Base-by-base conservation (phyloP, 2,888 invertebrate species). In the Mellilla xanthometata region DNA sequence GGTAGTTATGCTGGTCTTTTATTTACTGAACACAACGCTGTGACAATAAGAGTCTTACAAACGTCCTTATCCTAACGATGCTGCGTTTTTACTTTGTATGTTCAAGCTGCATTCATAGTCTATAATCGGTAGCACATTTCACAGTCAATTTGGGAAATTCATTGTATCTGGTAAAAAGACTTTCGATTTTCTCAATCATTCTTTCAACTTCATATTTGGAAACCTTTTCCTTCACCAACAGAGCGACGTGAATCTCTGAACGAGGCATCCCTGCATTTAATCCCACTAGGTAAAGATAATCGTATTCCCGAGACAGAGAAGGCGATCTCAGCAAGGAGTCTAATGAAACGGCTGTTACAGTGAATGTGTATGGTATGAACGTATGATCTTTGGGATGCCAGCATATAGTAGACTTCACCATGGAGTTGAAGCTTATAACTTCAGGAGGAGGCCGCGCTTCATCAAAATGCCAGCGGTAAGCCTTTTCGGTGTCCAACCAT, bases 321-420 rank as follows among this genome's bases (percentile, higher is more conserved):
- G 36, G 19, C n/a, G 24, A 24, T 24, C 24, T 24, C 24, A 24
- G 8, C n/a, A 24, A 7, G 3, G 24, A 24, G 2, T 28, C 28
- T 22, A 15, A 27, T 12, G 19, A 8, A n/a, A 36, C 19, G 4
- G 10, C 11, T 11, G 36, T 22, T 2, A 27, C 28, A 27, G 28
- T 22, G n/a, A 36, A 36, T n/a, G 36, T 22, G 7, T 36, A 36
- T 12, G 36, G 15, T 6, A 27, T 28, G 12, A 36, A 19, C 9
- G n/a, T 22, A 15, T 27, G 19, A 6, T 15, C 28, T 1, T 28
- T 1, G 3, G 36, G 28, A 8, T 36, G 3, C 36, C 36, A 36
- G 28, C 36, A 36, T 13, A 36, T 28, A 1, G 36, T 19, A 8
- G 36, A 36, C n/a, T 36, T 36, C 8, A 28, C 28, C 22, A 36